A percentile compares a stretch with the other conserved stretches of the same genome.
Evolutionary conservation across 2,888 invertebrate genomes (phyloP).

Genomic region (Nymphalis polychloros): DNA sequence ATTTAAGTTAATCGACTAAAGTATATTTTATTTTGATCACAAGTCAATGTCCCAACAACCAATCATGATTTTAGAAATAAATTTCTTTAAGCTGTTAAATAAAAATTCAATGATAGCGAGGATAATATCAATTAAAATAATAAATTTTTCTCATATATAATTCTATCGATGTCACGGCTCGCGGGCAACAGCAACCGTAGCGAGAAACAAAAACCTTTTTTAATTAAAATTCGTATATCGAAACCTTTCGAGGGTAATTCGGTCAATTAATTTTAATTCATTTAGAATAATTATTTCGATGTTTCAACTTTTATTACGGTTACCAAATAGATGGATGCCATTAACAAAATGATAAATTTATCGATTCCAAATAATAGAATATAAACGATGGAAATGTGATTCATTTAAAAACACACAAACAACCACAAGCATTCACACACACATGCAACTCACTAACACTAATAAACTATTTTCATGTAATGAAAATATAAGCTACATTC

Average conservation of each 20-base stretch:
- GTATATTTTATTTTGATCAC: too few relatives aligned
- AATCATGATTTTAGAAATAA: not conserved
- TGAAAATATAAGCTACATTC: too few relatives aligned
- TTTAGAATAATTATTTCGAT: conserved; percentile 18
- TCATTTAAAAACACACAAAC: too few relatives aligned
- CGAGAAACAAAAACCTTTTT: conserved; percentile 19
- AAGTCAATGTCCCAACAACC: too few relatives aligned
- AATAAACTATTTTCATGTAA: too few relatives aligned
- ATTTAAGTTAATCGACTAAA: too few relatives aligned
- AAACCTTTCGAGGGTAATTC: conserved; percentile 21
- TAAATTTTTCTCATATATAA: not conserved
- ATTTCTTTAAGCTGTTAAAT: not conserved
- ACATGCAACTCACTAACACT: too few relatives aligned
- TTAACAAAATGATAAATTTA: not conserved
- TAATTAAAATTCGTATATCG: conserved; percentile 24
- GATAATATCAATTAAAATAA: not conserved
- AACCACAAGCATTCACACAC: too few relatives aligned
- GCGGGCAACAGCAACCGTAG: conserved; percentile 1
- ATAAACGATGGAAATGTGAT: too few relatives aligned
- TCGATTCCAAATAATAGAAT: too few relatives aligned
- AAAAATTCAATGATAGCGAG: not conserved
- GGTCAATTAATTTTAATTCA: conserved; percentile 22
- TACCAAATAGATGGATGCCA: not conserved
- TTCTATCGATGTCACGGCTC: conserved; percentile 3
- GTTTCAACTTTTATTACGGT: not conserved